Evolutionary conservation across 37 sponge, comb jelly and placozoan species (phyloP).

Genomic region (Axinella damicornis): DNA sequence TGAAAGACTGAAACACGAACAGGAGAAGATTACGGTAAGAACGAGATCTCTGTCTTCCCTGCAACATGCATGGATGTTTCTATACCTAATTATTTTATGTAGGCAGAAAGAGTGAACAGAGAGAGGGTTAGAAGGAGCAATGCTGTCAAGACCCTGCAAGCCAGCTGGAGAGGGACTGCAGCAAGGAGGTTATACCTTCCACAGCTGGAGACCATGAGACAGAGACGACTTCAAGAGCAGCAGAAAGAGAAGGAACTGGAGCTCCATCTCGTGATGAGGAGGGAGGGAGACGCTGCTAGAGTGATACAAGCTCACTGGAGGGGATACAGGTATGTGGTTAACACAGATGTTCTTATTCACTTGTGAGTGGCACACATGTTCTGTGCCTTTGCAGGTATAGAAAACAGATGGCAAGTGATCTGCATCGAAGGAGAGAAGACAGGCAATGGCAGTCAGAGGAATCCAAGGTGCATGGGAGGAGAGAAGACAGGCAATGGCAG

Average conservation of each 20-base stretch:
- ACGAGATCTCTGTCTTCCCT: too few relatives aligned
- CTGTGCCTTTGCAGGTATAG: too few relatives aligned
- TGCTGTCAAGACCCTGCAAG: conserved; percentile 9
- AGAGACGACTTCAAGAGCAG: not conserved
- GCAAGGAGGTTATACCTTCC: not conserved
- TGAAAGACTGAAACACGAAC: not conserved
- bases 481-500: too few relatives aligned
- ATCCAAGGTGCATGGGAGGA: too few relatives aligned
- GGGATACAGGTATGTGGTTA: not conserved
- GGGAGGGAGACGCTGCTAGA: not conserved
- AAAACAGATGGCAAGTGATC: too few relatives aligned
- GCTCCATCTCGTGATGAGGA: not conserved
- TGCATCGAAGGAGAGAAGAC: too few relatives aligned
- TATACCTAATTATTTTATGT: too few relatives aligned
- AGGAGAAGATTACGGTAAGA: conserved; percentile 10
- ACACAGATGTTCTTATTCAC: too few relatives aligned
- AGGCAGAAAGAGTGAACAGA: not conserved
- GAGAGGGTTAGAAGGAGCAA: not conserved
- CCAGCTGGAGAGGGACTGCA: not conserved
- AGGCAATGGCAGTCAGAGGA: too few relatives aligned
- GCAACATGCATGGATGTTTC: too few relatives aligned
- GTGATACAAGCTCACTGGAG: not conserved
- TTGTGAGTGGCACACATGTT: too few relatives aligned
- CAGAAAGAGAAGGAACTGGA: not conserved
- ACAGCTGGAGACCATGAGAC: not conserved